Conservation (phyloP, 2,888 invertebrate genomes). For the Pecten maximus region DNA sequence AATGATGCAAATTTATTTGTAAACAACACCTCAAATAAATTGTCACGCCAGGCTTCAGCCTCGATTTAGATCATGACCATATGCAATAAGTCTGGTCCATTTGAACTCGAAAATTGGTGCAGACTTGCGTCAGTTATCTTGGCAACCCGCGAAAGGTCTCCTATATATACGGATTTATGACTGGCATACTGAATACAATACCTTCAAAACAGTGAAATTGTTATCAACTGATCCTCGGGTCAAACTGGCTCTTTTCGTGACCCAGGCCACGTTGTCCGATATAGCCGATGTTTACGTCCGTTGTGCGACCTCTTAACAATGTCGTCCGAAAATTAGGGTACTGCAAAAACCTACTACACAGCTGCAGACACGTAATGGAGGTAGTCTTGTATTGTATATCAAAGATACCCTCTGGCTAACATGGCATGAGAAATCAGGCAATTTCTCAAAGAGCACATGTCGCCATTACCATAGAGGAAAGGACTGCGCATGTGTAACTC, state of each 20-base stretch:
- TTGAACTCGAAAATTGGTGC: background rate
- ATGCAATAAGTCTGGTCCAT: slow-evolving; percentile 8
- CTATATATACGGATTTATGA: background rate
- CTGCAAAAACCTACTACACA: slow-evolving; percentile 15
- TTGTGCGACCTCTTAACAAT: slow-evolving; percentile 26
- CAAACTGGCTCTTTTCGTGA: slow-evolving; percentile 21
- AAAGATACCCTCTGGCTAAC: slow-evolving; percentile 54
- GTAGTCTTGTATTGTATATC: slow-evolving; percentile 31
- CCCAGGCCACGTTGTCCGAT: slow-evolving; percentile 53
- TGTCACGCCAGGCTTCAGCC: slow-evolving; percentile 7
- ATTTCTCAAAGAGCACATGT: slow-evolving; percentile 75
- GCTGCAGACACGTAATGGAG: background rate
- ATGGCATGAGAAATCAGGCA: slow-evolving; percentile 62
- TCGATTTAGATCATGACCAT: slow-evolving; percentile 15
- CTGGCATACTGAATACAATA: background rate
- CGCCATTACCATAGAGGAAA: slow-evolving; percentile 75
- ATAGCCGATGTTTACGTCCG: background rate
- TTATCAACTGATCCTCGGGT: background rate
- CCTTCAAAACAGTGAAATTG: background rate
- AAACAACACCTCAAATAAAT: slow-evolving; percentile 8
- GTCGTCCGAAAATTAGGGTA: background rate
- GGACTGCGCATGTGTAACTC: slow-evolving; percentile 71
- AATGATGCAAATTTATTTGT: background rate
- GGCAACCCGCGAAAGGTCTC: background rate
- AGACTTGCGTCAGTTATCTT: background rate